These are phyloP conservation scores for Ancistrus triradiatus DNA, from an alignment of 2,113 vertebrate species.

Conservation along the genomic window DNA sequence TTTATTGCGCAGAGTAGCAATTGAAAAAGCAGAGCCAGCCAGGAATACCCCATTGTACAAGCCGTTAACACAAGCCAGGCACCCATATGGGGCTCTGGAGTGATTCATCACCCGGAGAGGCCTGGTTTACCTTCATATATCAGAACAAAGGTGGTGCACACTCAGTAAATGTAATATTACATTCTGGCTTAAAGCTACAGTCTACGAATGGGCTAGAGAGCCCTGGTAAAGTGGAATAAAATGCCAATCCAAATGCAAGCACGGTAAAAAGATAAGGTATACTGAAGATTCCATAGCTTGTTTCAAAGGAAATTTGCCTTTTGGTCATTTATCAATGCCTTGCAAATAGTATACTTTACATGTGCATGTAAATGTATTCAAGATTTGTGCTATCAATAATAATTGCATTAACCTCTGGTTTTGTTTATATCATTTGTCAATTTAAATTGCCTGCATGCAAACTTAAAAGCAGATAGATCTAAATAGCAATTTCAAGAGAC, in stretches of 20 bases:
- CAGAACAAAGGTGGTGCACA: slow-evolving; percentile 41
- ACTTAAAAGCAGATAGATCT: no score
- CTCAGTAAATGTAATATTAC: slow-evolving; percentile 47
- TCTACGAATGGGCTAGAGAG: slow-evolving; percentile 13
- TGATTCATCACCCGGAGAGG: slow-evolving; percentile 43
- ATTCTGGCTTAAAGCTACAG: slow-evolving; percentile 34
- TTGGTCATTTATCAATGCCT: no score
- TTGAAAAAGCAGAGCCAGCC: slow-evolving; percentile 46
- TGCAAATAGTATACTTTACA: no score
- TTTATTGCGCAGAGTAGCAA: slow-evolving; percentile 51
- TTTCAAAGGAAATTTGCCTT: no score
- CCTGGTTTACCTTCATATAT: slow-evolving; percentile 41
- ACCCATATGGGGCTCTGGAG: slow-evolving; percentile 34
- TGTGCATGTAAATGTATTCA: no score
- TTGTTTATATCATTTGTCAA: no score
- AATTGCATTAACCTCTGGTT: no score
- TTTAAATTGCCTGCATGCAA: no score
- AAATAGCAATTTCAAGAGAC: no score
- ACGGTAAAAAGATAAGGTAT: no score
- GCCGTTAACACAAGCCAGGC: slow-evolving; percentile 41
- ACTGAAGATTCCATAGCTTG: no score
- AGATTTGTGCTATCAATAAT: no score
- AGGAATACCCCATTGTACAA: slow-evolving; percentile 34
- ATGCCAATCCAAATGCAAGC: slow-evolving; percentile 27
- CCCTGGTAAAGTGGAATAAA: slow-evolving; percentile 21